These are phyloP conservation scores for Balearica regulorum DNA, from an alignment of 2,797 vertebrate genomes.

Conservation along the genomic window DNA sequence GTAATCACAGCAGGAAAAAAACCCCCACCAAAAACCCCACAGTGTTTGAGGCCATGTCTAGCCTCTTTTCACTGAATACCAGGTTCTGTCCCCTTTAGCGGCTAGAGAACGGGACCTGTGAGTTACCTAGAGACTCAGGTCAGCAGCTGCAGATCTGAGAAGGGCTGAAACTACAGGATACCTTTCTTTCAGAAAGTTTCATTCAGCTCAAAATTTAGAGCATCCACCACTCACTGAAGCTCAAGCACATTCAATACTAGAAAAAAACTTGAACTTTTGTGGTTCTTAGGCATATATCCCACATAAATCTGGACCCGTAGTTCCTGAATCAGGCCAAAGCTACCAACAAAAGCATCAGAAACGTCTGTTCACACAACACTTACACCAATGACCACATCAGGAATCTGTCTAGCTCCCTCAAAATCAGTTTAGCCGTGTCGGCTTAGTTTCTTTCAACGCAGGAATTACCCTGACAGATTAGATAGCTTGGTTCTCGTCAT, in stretches of 20 bases:
- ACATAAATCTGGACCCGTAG: not conserved
- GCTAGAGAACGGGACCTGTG: not conserved
- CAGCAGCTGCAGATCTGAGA: not conserved
- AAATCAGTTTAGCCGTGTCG: not conserved
- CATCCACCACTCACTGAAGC: not conserved
- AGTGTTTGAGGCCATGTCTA: not conserved
- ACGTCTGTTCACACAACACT: not conserved
- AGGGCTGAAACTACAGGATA: not conserved
- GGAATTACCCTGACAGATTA: not conserved
- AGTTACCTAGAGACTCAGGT: not conserved
- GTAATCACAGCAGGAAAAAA: not conserved
- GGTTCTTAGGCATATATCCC: not conserved
- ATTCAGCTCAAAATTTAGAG: not conserved
- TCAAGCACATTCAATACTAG: too few relatives aligned
- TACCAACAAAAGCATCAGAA: not conserved
- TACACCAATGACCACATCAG: not conserved
- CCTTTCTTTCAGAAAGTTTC: not conserved
- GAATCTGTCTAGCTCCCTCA: not conserved
- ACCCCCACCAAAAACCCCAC: fast-evolving
- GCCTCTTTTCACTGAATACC: not conserved
- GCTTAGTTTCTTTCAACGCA: not conserved
- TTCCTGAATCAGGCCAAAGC: not conserved
- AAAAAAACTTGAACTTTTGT: not conserved
- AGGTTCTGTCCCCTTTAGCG: not conserved
- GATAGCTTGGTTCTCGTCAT: not conserved